These are phyloP conservation scores for Paralichthys olivaceus DNA, from an alignment of 2,113 vertebrate genomes.

Conservation along the genomic window DNA sequence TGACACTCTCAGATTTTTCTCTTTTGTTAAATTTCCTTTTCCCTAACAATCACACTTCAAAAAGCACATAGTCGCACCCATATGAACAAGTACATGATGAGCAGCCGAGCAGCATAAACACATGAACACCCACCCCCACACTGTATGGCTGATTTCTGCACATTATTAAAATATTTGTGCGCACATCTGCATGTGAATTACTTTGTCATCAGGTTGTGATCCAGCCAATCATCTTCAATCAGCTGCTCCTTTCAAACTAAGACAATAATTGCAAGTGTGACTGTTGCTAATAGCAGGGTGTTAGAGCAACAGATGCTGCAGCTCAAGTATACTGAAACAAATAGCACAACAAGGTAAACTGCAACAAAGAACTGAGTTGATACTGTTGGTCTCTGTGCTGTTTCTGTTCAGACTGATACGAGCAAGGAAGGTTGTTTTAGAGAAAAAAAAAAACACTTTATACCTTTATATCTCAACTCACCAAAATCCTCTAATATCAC, in stretches of 20 bases:
- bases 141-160: conserved; percentile 28
- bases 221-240: conserved; percentile 61
- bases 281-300: conserved; percentile 53
- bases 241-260: conserved; percentile 53
- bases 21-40: conserved; percentile 29
- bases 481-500: neutral
- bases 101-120: conserved; percentile 28
- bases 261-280: conserved; percentile 66
- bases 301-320: conserved; percentile 33
- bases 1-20: conserved; percentile 4
- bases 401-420: neutral
- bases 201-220: conserved; percentile 54
- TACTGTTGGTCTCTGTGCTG: neutral
- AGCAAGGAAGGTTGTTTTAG: neutral
- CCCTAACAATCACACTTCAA: conserved; percentile 35
- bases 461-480: neutral
- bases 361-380: neutral
- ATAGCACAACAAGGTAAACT: conserved; percentile 21
- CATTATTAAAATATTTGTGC: conserved; percentile 43
- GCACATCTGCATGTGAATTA: conserved; percentile 24
- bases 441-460: neutral
- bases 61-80: conserved; percentile 37
- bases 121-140: conserved; percentile 23
- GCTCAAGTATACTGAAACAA: conserved; percentile 39
- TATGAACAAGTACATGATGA: conserved; percentile 25